Evolutionary conservation across 2,797 vertebrate species (phyloP).

Genomic region (Mormyrus hasselquistii): DNA sequence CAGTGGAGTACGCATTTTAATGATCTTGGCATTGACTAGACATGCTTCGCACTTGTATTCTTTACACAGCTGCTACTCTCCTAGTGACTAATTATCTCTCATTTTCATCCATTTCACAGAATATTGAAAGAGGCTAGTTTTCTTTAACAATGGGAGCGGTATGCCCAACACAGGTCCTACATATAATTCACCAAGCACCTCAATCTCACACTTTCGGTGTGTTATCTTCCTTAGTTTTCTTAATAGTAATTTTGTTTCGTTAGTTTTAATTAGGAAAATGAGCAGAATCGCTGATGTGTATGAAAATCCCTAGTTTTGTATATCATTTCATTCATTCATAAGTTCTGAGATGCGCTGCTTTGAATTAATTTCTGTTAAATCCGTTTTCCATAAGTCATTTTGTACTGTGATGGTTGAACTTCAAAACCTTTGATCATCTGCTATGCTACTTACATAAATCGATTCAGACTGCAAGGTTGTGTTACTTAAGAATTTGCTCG

Average conservation of each 20-base stretch:
- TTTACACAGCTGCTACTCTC: neutral
- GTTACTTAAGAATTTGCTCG: neutral
- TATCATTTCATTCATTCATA: neutral
- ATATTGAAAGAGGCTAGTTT: neutral
- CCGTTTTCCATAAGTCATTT: neutral
- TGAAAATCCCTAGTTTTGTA: neutral
- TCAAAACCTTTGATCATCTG: neutral
- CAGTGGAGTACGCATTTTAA: constrained; percentile 7
- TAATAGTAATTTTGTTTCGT: neutral
- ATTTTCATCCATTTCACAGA: neutral
- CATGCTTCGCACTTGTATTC: neutral
- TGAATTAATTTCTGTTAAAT: neutral
- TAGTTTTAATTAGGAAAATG: neutral
- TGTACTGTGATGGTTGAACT: neutral
- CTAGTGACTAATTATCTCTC: neutral
- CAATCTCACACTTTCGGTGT: neutral
- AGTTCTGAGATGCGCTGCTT: neutral
- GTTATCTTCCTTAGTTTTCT: neutral
- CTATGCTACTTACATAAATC: neutral
- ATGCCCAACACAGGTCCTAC: neutral
- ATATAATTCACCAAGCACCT: neutral
- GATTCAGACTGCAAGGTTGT: neutral
- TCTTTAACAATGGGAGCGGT: neutral
- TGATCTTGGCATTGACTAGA: neutral
- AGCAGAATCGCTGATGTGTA: neutral